A percentile compares a stretch with the other conserved stretches of the same genome.
Conservation (phyloP, 2,888 invertebrate species). For the Himalopsyche anomala region DNA sequence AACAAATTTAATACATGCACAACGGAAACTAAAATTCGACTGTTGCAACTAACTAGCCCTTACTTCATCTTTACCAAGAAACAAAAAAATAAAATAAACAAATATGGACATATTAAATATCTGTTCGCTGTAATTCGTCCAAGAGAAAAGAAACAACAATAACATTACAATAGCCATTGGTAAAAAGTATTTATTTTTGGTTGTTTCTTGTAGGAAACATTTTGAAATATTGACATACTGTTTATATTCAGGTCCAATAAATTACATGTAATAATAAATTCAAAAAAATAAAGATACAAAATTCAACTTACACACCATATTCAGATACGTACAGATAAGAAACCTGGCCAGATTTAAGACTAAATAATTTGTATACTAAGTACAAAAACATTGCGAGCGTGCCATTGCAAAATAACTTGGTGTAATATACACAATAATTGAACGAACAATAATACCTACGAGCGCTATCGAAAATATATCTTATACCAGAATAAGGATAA, state of each 20-base stretch:
- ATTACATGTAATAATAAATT: neutral
- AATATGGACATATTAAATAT: no score
- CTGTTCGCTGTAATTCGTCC: no score
- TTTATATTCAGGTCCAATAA: neutral
- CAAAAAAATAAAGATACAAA: neutral
- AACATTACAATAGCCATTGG: no score
- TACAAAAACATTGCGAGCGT: constrained; percentile 61
- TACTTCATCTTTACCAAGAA: no score
- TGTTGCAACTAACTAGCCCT: no score
- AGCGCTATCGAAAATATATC: constrained; percentile 33
- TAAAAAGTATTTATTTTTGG: neutral
- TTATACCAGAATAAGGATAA: neutral
- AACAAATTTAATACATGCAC: no score
- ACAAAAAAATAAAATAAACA: no score
- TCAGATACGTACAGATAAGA: neutral
- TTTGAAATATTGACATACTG: neutral
- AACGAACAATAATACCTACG: constrained; percentile 38
- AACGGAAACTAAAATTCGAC: no score
- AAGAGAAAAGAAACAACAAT: no score
- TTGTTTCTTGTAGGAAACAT: neutral
- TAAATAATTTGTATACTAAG: constrained; percentile 53
- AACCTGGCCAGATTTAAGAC: constrained; percentile 29
- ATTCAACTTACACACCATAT: neutral
- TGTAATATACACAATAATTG: constrained; percentile 46
- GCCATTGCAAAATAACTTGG: constrained; percentile 59